Evolutionary conservation across 2,797 vertebrate genomes (phyloP).

Genomic region (Gymnoscopelus microlampas): DNA sequence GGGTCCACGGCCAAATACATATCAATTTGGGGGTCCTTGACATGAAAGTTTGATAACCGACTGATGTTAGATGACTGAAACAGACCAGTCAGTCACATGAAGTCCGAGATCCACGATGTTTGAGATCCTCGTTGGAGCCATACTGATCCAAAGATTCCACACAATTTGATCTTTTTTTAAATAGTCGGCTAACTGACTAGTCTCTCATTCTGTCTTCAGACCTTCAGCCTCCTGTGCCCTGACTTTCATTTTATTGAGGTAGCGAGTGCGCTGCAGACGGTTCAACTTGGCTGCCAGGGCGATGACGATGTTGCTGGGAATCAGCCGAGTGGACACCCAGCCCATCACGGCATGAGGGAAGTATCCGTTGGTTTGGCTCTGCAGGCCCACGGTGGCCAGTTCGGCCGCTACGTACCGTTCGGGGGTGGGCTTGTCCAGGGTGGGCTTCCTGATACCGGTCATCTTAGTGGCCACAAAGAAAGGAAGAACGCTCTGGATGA

Average conservation of each 20-base stretch:
- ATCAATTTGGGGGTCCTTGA: too few relatives aligned
- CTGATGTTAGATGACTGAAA: too few relatives aligned
- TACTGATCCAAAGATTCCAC: too few relatives aligned
- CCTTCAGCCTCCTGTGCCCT: too few relatives aligned
- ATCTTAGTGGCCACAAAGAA: slow-evolving; percentile 93
- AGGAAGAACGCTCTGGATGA: slow-evolving; percentile 94
- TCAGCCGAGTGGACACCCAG: slow-evolving; percentile 73
- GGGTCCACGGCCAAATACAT: too few relatives aligned
- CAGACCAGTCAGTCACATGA: too few relatives aligned
- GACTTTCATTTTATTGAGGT: slow-evolving; percentile 51
- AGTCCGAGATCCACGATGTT: too few relatives aligned
- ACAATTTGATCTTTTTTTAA: too few relatives aligned
- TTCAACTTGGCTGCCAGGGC: slow-evolving; percentile 75
- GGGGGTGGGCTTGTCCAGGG: slow-evolving; percentile 87
- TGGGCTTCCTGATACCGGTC: slow-evolving; percentile 88
- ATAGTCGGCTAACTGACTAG: too few relatives aligned
- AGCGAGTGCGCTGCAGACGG: slow-evolving; percentile 81
- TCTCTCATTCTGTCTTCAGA: too few relatives aligned
- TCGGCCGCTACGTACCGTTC: slow-evolving; percentile 89
- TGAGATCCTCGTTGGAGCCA: too few relatives aligned
- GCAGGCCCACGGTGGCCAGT: slow-evolving; percentile 88
- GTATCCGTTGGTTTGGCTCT: slow-evolving; percentile 89
- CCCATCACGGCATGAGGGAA: slow-evolving; percentile 87
- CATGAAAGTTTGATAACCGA: too few relatives aligned
- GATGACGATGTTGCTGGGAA: slow-evolving; percentile 78